Base-by-base conservation (phyloP, 2,888 invertebrate genomes). In the Yponomeuta evonymella region DNA sequence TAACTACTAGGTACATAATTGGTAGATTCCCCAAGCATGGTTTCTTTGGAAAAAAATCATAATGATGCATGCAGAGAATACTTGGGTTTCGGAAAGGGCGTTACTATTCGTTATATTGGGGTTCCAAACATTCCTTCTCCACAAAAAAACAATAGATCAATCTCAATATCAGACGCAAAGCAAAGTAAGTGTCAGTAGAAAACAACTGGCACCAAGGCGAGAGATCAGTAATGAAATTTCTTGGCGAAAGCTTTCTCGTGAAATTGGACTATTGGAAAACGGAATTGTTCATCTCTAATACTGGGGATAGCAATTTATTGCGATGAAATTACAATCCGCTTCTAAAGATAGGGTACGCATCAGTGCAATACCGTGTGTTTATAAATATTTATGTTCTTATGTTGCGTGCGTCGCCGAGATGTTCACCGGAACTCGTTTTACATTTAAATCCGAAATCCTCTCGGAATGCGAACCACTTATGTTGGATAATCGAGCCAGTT, bases 141-240 rank as follows among this genome's bases (percentile, higher is more conserved):
- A 12, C 51, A 23, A 23, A 23, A 23, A 58, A 58, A 15, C 51
- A 8, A 43, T 43, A 43, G 9, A 43, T 5, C 33, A 8, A 43
- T 58, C 5, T 12, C 51, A 58, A 58, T 58, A 58, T 58, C 51
- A 58, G 15, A 12, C 51, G 51, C 2, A 58, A 58, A 8, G 51
- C 15, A 58, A 58, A 58, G 3, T 51, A 12, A 2, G 51, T 58
- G 51, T 58, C 51, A 33, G 29, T 65, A 33, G 65, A 65, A 65
- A 29, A 65, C 29, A 65, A 65, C 29, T 8, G 65, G 33, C 65
- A 65, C 65, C 65, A 23, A 65, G 51, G 51, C 51, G 51, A 58
- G 51, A 58, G 51, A 15, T 58, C 51, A 58, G 70, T 70, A 72
- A 72, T 73, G 72, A 73, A 72, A 73, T 71, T 73, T 62, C 30